Evolutionary conservation across 1,140 invertebrate species (phyloP), one percentile per base, ranked within the genome.

Genomic region (Zaprionus tsacasi): DNA sequence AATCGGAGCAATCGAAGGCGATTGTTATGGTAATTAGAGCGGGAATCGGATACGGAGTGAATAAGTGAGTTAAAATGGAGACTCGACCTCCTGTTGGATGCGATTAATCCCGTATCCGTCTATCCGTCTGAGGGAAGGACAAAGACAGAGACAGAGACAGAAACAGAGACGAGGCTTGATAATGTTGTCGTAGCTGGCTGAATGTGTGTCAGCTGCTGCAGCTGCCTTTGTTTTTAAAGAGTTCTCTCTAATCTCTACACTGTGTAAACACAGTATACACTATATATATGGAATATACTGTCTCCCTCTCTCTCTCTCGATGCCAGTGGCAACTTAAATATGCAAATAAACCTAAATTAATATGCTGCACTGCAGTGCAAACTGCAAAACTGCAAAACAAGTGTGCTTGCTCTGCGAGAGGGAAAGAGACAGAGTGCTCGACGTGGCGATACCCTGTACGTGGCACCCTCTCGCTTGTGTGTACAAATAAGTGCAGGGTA

Each of bases 301-400:
- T 57, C 7, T 33, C 17, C 7, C 27, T 30, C 27, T 3, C 27
- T 4, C 17, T 15, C 27, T 30, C 27, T 3, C 27, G 3, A 30
- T 40, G 38, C 38, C 13, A 40, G 13, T 40, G 38, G 13, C 33
- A 38, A 30, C n/a, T n/a, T 27, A 33, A 52, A 60, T 57, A 52
- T 64, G 40, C 30, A 52, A 40, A 74, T 61, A 69, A 40, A 60
- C n/a, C 65, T 55, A 57, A 61, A 67, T 74, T 63, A 69, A 70
- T 63, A 74, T 74, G 66, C 72, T 38, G 52, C 54, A 38, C 56
- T 55, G 55, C 30, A 35, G 30, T 60, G 36, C 50, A 56, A 43
- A 59, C 27, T 63, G 27, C 33, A 15, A 54, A 61, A 33, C 33
- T 63, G 27, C 33, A 15, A 54, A 61, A 33, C 33, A 70, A 52